Base-by-base conservation (phyloP, 2,888 invertebrate genomes). In the Sabatieria punctata region DNA sequence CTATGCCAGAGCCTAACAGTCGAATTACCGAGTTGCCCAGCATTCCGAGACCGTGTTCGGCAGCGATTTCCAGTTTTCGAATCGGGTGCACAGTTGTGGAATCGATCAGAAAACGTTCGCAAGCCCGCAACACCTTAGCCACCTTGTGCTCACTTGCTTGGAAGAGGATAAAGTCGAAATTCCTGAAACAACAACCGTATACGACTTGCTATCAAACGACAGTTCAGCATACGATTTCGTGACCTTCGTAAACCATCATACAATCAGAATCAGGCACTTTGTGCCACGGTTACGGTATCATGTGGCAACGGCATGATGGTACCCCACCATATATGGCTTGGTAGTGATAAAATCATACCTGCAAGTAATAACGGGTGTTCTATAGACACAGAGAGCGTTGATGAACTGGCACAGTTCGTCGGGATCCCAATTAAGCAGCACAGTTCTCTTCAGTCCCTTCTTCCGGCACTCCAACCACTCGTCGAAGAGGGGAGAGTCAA, bases 341-440 rank as follows among this genome's bases (percentile, higher is more conserved):
- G n/a, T n/a, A n/a, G n/a, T n/a, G n/a, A n/a, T n/a, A n/a, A n/a
- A n/a, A n/a, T n/a, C 13, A 35, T 8, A 48, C 37, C 19, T 22
- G 57, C 53, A 56, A 40, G 54, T 53, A n/a, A 59, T 48, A 1
- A 53, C 38, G 1, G 56, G 51, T 26, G 49, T 49, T 1, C 57
- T 53, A 45, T 60, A 57, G 15, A 52, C 48, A 21, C 55, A 52
- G n/a, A 52, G 42, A 13, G 59, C 53, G 15, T 52, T 52, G 24
- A 59, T 38, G 13, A 59, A 50, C 6, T 43, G 27, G 22, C 45
- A 45, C 37, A 60, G 46, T 22, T 60, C 58, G 13, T 49, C 40
- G 8, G 46, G 40, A 45, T 49, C 51, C 43, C 55, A 21, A 8
- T 50, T 46, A 8, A 43, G 49, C 2, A 56, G 51, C n/a, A 59